Evolutionary conservation across 64 coral and sea anemone genomes (phyloP).

Genomic region (Astreopora myriophthalma): DNA sequence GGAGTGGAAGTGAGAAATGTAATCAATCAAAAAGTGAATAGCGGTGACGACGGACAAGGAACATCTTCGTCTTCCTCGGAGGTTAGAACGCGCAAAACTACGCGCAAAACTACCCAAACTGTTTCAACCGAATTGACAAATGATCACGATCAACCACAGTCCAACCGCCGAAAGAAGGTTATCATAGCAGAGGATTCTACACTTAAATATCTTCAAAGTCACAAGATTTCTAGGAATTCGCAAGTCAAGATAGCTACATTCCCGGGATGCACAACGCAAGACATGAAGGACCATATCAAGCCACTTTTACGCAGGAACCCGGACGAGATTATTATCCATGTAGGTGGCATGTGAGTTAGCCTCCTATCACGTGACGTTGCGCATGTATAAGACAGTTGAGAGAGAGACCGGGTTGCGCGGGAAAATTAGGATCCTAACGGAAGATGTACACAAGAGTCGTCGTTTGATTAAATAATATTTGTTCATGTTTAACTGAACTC

Average conservation of each 20-base stretch:
- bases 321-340: slow-evolving; percentile 10
- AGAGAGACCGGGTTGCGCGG: too few relatives aligned
- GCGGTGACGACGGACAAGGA: background rate
- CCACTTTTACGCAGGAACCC: slow-evolving; percentile 19
- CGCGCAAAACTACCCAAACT: background rate
- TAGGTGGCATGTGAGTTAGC: too few relatives aligned
- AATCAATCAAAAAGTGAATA: background rate
- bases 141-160: background rate
- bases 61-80: background rate
- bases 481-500: too few relatives aligned
- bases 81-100: too few relatives aligned
- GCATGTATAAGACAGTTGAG: too few relatives aligned
- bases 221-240: slow-evolving; percentile 15
- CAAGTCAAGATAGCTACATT: slow-evolving; percentile 11
- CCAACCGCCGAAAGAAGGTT: background rate
- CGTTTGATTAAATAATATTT: too few relatives aligned
- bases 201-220: slow-evolving; percentile 12
- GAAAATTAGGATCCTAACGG: too few relatives aligned
- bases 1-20: background rate
- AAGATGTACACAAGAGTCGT: too few relatives aligned
- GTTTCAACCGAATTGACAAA: background rate
- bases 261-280: slow-evolving; percentile 16
- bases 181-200: slow-evolving; percentile 26
- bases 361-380: too few relatives aligned
- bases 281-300: slow-evolving; percentile 31